These are phyloP conservation scores for Hoplias malabaricus DNA, from an alignment of 2,113 vertebrate species.

Conservation along the genomic window DNA sequence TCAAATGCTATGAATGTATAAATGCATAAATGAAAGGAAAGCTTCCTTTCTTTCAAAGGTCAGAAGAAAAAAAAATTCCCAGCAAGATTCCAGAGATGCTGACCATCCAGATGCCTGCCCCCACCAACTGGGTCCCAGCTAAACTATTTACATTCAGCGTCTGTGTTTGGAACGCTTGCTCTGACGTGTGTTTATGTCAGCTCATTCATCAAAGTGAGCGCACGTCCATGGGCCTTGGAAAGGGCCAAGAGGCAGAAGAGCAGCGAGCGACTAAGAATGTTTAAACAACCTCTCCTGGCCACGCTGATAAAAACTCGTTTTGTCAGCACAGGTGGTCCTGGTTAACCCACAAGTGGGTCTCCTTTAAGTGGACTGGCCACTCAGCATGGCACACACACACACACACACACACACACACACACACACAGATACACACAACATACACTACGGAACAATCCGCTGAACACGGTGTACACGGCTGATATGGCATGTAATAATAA, in stretches of 20 bases:
- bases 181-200: constrained; percentile 29
- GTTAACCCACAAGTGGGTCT: constrained; percentile 40
- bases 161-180: constrained; percentile 17
- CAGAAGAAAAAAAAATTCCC: constrained; percentile 13
- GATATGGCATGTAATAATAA: constrained; percentile 13
- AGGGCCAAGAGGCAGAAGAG: constrained; percentile 15
- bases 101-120: not conserved
- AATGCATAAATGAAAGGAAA: constrained; percentile 28
- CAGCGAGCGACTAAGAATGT: constrained; percentile 8
- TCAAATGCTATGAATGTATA: no score
- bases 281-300: constrained; percentile 20
- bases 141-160: constrained; percentile 37
- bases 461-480: not conserved
- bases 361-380: not conserved
- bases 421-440: not conserved
- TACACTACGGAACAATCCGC: not conserved
- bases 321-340: constrained; percentile 46
- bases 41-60: constrained; percentile 3
- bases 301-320: constrained; percentile 32
- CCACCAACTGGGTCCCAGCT: constrained; percentile 12
- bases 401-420: not conserved
- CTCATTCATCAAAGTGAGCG: constrained; percentile 36
- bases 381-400: not conserved
- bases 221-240: constrained; percentile 23
- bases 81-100: constrained; percentile 22